phyloP scores from a whole-genome alignment of 2,113 vertebrate species.

The Oryzias melastigma region DNA sequence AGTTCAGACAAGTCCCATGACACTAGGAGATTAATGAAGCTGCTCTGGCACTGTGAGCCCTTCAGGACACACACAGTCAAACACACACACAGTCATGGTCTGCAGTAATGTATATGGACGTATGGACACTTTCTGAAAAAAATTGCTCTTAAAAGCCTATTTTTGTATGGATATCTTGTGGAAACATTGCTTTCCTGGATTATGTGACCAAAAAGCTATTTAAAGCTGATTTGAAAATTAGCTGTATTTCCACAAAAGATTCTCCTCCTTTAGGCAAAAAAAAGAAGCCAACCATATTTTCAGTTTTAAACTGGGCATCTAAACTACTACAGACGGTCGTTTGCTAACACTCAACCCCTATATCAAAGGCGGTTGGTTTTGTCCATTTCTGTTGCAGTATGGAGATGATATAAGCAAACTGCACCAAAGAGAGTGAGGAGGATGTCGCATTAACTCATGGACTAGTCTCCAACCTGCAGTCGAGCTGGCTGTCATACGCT shows the following conservation, averaged over 20 bases:
- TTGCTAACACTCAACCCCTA: background rate
- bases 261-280: no score
- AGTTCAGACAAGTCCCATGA: constrained; percentile 67
- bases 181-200: no score
- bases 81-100: constrained; percentile 22
- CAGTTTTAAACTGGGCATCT: no score
- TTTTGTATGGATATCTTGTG: no score
- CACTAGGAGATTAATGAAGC: constrained; percentile 73
- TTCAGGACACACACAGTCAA: constrained; percentile 51
- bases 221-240: no score
- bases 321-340: no score
- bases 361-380: background rate
- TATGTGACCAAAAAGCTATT: no score
- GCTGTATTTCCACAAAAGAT: no score
- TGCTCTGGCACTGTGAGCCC: constrained; percentile 61
- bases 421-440: constrained; percentile 36
- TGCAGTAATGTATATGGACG: background rate
- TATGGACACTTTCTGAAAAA: no score
- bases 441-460: constrained; percentile 60
- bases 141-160: no score
- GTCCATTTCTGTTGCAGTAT: constrained; percentile 4
- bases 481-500: background rate
- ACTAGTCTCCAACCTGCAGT: constrained; percentile 53
- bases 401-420: constrained; percentile 24
- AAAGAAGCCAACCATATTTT: no score